phyloP scores from a whole-genome alignment of 2,888 invertebrate genomes.

The Hydrotaea cyrtoneurina region DNA sequence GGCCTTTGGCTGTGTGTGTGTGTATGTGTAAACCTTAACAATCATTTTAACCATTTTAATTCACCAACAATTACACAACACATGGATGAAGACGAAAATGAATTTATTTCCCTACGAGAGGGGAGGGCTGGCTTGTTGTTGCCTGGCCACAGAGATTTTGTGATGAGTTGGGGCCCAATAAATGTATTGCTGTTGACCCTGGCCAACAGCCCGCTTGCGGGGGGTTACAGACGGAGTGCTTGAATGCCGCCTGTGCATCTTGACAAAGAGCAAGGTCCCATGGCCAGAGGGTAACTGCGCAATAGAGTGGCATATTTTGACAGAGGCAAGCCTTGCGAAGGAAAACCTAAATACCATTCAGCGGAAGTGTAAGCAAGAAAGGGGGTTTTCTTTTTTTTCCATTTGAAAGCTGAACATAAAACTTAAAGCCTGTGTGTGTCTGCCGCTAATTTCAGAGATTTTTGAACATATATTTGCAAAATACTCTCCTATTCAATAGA shows the following conservation, averaged over 20 bases:
- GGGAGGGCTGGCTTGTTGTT: background rate
- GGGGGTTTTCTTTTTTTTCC: too few species aligned
- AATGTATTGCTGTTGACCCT: conserved; percentile 28
- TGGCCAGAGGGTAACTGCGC: background rate
- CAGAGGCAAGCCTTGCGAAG: too few species aligned
- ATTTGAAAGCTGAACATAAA: too few species aligned
- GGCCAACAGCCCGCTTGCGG: background rate
- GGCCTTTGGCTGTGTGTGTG: background rate
- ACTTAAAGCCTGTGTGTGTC: too few species aligned
- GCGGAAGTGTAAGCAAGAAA: too few species aligned
- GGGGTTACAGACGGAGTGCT: conserved; percentile 1
- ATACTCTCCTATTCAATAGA: too few species aligned
- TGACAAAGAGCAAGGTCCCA: background rate
- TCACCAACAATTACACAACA: conserved; percentile 64
- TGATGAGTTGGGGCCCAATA: conserved; percentile 34
- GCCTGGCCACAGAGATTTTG: background rate
- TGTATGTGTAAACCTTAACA: conserved; percentile 54
- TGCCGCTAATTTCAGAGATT: too few species aligned
- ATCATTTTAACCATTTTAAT: conserved; percentile 66
- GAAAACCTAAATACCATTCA: too few species aligned
- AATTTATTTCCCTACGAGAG: conserved; percentile 47
- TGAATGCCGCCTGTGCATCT: background rate
- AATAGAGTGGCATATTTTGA: too few species aligned
- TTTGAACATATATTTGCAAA: too few species aligned
- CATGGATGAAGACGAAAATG: conserved; percentile 50